Conservation (phyloP, 2,888 invertebrate species). For the Crocallis elinguaria region DNA sequence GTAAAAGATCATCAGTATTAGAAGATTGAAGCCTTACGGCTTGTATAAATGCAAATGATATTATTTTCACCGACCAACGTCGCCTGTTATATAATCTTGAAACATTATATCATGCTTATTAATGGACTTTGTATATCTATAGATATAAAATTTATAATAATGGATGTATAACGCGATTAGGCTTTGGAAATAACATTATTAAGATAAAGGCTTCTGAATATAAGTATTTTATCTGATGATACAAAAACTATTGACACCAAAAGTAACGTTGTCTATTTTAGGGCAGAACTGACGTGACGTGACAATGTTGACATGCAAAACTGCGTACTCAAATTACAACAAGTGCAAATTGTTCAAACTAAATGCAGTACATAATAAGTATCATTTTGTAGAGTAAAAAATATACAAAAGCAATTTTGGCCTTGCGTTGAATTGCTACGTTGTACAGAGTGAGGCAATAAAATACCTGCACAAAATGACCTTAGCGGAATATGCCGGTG, state of each 20-base stretch:
- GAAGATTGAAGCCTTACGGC: conserved; percentile 15
- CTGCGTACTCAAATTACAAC: conserved; percentile 23
- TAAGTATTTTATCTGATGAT: conserved; percentile 4
- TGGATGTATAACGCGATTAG: conserved; percentile 33
- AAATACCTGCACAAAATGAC: conserved; percentile 75
- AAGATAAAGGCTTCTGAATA: not conserved
- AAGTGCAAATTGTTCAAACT: conserved; percentile 40
- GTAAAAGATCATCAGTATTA: conserved; percentile 35
- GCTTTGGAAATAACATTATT: conserved; percentile 28
- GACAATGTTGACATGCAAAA: not conserved
- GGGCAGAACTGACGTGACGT: no score
- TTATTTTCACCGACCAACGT: conserved; percentile 15
- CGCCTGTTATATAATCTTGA: conserved; percentile 16
- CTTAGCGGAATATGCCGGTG: conserved; percentile 74
- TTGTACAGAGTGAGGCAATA: conserved; percentile 72
- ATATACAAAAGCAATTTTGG: conserved; percentile 69
- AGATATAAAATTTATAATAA: conserved; percentile 11
- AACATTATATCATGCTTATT: conserved; percentile 2
- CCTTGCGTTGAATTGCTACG: conserved; percentile 76
- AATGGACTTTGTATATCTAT: conserved; percentile 6
- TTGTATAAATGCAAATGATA: conserved; percentile 19
- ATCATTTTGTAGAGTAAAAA: conserved; percentile 57
- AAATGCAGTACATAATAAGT: conserved; percentile 49
- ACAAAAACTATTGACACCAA: conserved; percentile 6
- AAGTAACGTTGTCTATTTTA: no score